Percentiles rank a stretch among this genome's conserved stretches.
Evolutionary conservation across 2,797 vertebrate genomes (phyloP).

Genomic region (Paguma larvata): DNA sequence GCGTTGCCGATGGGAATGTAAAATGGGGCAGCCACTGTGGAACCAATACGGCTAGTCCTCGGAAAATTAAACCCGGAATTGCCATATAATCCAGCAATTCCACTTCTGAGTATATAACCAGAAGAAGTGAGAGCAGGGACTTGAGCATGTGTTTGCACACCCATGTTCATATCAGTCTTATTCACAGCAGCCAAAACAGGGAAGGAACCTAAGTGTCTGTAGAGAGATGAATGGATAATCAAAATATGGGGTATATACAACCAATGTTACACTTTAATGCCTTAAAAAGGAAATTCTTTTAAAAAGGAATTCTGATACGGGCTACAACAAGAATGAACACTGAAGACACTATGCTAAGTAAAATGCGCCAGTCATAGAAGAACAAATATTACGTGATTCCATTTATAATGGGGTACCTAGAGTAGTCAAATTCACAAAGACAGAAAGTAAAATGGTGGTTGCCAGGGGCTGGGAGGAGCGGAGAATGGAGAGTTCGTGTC

Average conservation of each 20-base stretch:
- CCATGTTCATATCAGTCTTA: not conserved
- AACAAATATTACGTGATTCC: not conserved
- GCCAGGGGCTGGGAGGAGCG: too few relatives aligned
- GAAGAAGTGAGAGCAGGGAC: not conserved
- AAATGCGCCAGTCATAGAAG: not conserved
- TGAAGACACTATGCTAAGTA: not conserved
- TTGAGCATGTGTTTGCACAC: not conserved
- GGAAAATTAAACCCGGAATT: slow-evolving; percentile 3
- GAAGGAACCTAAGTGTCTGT: not conserved
- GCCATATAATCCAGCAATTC: not conserved
- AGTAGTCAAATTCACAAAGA: not conserved
- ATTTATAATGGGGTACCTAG: too few relatives aligned
- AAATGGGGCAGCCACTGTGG: not conserved
- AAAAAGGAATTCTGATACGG: not conserved
- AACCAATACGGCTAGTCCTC: not conserved
- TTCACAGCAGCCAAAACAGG: not conserved
- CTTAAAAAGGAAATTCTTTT: not conserved
- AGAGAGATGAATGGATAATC: not conserved
- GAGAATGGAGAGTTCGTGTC: too few relatives aligned
- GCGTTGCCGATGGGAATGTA: not conserved
- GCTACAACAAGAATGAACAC: not conserved
- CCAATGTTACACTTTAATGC: not conserved
- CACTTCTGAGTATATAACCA: not conserved
- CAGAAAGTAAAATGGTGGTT: not conserved
- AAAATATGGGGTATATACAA: not conserved